Evolutionary conservation across 37 sponge, comb jelly and placozoan genomes (phyloP).

Genomic region (Haliclona indistincta): DNA sequence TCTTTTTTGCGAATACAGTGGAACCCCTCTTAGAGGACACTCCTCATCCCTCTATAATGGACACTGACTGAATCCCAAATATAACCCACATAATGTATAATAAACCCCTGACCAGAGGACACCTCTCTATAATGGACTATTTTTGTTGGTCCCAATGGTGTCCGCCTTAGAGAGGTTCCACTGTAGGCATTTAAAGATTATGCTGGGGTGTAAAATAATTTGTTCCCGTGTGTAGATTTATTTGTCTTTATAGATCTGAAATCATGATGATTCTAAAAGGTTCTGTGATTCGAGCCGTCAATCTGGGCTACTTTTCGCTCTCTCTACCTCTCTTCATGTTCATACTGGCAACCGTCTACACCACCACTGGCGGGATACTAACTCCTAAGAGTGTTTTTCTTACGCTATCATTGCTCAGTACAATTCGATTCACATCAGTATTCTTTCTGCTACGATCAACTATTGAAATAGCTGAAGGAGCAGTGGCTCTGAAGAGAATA

Average conservation of each 20-base stretch:
- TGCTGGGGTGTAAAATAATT: too few relatives aligned
- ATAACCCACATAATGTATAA: too few relatives aligned
- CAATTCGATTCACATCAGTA: slow-evolving; percentile 34
- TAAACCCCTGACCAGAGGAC: too few relatives aligned
- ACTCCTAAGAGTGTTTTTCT: slow-evolving; percentile 61
- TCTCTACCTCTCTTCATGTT: slow-evolving; percentile 37
- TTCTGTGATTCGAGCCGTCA: slow-evolving; percentile 35
- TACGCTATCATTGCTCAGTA: slow-evolving; percentile 24
- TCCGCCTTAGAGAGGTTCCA: too few relatives aligned
- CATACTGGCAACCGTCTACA: slow-evolving; percentile 47
- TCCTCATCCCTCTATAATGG: too few relatives aligned
- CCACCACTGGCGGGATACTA: slow-evolving; percentile 29
- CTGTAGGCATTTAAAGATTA: too few relatives aligned
- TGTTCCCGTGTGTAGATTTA: too few relatives aligned
- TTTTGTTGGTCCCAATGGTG: too few relatives aligned
- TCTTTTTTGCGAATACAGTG: too few relatives aligned
- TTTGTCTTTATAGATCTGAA: slow-evolving; percentile 66
- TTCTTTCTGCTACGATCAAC: slow-evolving; percentile 24
- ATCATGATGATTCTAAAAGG: slow-evolving; percentile 16
- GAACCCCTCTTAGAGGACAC: too few relatives aligned
- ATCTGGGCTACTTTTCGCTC: slow-evolving; percentile 34
- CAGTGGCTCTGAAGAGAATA: slow-evolving; percentile 66
- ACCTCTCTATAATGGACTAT: too few relatives aligned
- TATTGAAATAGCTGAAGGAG: slow-evolving; percentile 45
- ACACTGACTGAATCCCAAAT: too few relatives aligned